Evolutionary conservation across 2,888 invertebrate genomes (phyloP), one percentile per base, ranked within the genome.

Genomic region (Elegia similella): DNA sequence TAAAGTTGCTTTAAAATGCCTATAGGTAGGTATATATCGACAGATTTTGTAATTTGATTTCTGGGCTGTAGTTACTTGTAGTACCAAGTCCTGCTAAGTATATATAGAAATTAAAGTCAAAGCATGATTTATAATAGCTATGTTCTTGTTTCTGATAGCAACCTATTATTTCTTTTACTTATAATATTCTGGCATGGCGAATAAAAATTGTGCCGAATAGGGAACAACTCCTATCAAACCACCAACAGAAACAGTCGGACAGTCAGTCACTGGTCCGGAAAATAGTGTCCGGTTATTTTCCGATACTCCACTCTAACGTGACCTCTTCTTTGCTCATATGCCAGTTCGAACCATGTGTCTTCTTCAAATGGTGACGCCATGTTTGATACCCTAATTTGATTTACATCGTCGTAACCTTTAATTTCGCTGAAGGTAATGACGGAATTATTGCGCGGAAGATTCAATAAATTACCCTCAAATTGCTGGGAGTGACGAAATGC

Each of bases 281-380:
- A 63, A 63, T 61, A 59, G 63, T 61, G 60, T 57, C 58, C 58
- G 53, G 46, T 54, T 57, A 59, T 60, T 60, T 59, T 47, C 43
- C 47, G 8, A 43, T 38, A 32, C 55, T 34, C 62, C 59, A 59
- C 42, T 52, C 29, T 59, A 55, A 48, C 42, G 13, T 42, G 62
- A 58, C 16, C 60, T 43, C 47, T 7, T 12, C 30, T 43, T 55
- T 52, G 44, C 52, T 55, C 48, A 47, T 52, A 30, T 23, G 15
- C 12, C 1, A 17, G 52, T 42, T 38, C 53, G 50, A 16, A 17
- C 47, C 17, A 32, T 29, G 58, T 55, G 23, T 53, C 59, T 46
- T 53, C 23, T 44, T 44, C 42, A 12, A 47, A 46, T 56, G 56
- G 61, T 13, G 17, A 17, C 42, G 13, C 15, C 17, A 30, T 30